A percentile compares a stretch with the other conserved stretches of the same genome.
Evolutionary conservation across 2,888 invertebrate genomes (phyloP).

Genomic region (Thereva unica): DNA sequence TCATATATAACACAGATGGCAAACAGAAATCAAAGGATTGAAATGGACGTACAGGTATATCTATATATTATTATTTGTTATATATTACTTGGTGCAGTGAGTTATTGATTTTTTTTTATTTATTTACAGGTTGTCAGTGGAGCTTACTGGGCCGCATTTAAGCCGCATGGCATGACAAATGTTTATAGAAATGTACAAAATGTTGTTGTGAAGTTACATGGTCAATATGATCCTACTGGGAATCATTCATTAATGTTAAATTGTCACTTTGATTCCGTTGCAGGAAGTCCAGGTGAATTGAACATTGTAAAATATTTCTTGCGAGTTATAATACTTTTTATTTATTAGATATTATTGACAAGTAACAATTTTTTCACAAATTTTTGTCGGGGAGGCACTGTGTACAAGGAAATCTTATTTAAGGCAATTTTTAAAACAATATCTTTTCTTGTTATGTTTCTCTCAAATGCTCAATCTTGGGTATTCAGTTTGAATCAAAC

Average conservation of each 20-base stretch:
- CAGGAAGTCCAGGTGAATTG: conserved; percentile 77
- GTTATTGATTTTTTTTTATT: not conserved
- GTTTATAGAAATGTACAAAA: conserved; percentile 82
- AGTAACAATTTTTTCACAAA: not conserved
- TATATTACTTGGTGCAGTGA: not conserved
- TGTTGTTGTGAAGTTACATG: conserved; percentile 74
- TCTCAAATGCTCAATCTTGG: too few relatives aligned
- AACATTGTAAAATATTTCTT: too few relatives aligned
- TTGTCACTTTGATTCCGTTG: conserved; percentile 89
- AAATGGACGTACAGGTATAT: conserved; percentile 67
- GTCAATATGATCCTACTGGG: conserved; percentile 59
- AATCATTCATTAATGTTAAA: conserved; percentile 75
- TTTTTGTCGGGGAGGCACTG: not conserved
- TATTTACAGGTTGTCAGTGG: conserved; percentile 63
- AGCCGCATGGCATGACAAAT: conserved; percentile 77
- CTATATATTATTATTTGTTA: not conserved
- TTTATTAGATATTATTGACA: not conserved
- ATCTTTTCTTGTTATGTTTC: too few relatives aligned
- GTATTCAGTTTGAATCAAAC: too few relatives aligned
- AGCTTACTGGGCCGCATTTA: conserved; percentile 73
- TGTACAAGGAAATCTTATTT: too few relatives aligned
- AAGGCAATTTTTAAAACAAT: too few relatives aligned
- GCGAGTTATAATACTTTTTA: conserved; percentile 5
- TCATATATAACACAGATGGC: conserved; percentile 60
- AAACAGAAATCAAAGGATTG: conserved; percentile 63